Evolutionary conservation across 2,888 invertebrate genomes (phyloP), one percentile per base, ranked within the genome.

Genomic region (Netelia fuscicornis): DNA sequence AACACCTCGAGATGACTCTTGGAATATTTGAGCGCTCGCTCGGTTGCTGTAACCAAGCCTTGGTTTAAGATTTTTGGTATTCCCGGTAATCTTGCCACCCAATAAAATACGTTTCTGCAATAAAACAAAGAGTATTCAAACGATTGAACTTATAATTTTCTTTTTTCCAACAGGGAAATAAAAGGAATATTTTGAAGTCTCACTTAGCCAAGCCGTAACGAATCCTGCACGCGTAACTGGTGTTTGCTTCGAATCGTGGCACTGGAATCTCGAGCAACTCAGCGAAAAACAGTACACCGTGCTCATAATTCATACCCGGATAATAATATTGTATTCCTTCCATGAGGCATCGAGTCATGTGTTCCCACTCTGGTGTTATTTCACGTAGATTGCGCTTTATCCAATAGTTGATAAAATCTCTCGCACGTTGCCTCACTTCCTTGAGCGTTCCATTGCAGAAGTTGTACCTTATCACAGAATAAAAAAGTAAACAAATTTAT

Each of bases 351-450:
- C 93, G 90, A 54, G 90, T 88, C 94, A 94, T 94, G 86, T 94
- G 94, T 74, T 94, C 94, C 93, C 94, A 94, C 76, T 94, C 93
- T 0, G 91, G 90, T 1, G 87, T 90, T 0, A 93, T 86, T 3
- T 88, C 72, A 0, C 90, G 85, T 8, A 94, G 88, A 83, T 91
- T 92, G 2, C 94, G 94, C 64, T 91, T 93, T 0, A 93, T 88
- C 89, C 91, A 91, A 9, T 88, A 70, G 2, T 93, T 88, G 2
- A 93, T 70, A 20, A 92, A 86, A 17, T 93, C 91, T 0, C 83
- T 67, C 3, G 90, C 88, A 23, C 94, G 91, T 76, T 89, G 77
- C 54, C 88, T 90, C 2, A 94, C 88, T 6, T 94, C 92, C 0
- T 89, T 87, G 64, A 94, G 83, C 23, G 89, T 89, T 1, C 94